Conservation (phyloP, 2,113 vertebrate genomes). For the Myxocyprinus asiaticus region DNA sequence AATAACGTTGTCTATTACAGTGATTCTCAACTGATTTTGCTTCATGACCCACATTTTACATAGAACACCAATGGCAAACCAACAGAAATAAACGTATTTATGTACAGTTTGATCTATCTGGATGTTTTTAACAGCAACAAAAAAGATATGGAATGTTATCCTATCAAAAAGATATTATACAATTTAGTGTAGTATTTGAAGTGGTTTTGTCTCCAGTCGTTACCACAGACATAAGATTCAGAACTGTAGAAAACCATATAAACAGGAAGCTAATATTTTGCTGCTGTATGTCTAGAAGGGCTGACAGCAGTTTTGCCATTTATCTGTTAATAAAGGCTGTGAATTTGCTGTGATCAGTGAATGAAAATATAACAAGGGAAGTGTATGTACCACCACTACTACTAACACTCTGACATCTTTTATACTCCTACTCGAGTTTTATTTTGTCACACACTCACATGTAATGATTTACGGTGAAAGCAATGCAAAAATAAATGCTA, state of each 20-base stretch:
- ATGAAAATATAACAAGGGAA: neutral
- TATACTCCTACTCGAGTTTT: neutral
- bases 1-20: too few relatives aligned
- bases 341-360: slow-evolving; percentile 1
- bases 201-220: neutral
- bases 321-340: neutral
- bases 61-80: too few relatives aligned
- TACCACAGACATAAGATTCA: neutral
- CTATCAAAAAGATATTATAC: too few relatives aligned
- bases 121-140: too few relatives aligned
- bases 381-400: neutral
- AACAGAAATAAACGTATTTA: too few relatives aligned
- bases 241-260: neutral
- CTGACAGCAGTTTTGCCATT: neutral
- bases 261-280: neutral
- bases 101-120: too few relatives aligned
- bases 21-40: too few relatives aligned
- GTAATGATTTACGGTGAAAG: slow-evolving; percentile 57
- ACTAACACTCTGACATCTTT: neutral
- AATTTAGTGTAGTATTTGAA: neutral
- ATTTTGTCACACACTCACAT: neutral
- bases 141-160: too few relatives aligned
- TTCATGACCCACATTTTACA: too few relatives aligned
- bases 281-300: neutral
- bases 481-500: slow-evolving; percentile 57